Base-by-base conservation (phyloP, 2,888 invertebrate genomes). In the Monoplex corrugatus region DNA sequence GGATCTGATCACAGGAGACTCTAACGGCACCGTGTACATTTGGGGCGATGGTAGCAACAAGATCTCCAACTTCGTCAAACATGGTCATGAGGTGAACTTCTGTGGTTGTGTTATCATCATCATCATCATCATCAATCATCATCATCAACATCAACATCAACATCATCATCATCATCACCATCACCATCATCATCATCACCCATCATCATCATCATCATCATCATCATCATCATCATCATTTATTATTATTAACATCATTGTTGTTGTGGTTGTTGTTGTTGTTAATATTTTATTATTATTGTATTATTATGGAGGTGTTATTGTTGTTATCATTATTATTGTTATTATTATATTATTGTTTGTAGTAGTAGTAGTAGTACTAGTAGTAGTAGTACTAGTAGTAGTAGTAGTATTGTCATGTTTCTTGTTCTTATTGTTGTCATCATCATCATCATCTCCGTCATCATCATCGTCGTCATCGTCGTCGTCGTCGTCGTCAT, bases 21-120 rank as follows among this genome's bases (percentile, higher is more conserved):
- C 95, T 10, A 95, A 95, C 89, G 95, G 95, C 68, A 95, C 95
- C 10, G 93, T 96, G 35, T 95, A 96, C 89, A 92, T 95, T 32
- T 96, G 95, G 95, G 95, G 93, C 2, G 92, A 94, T 78, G 94
- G 94, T 2, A 94, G 94, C 23, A 95, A 95, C 89, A 93, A 91
- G 83, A 94, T 95, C 89, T 94, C 94, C 28, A 95, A 95, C 92
- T 94, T 93, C 89, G 92, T 95, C 90, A 95, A 95, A 89, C 96
- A 96, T 91, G 95, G 94, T 0, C 96, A 96, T 91, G 95, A 95
- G 87, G 96, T 95, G 90, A 19, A 40, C 19, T 80, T 19, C 35
- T 40, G 40, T 40, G 6, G n/a, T 80, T 80, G 38, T 80, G 50
- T 16, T 8, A 50, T 50, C 50, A 16, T 50, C 16, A 50, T 50